Evolutionary conservation across 2,113 vertebrate species (phyloP).

Genomic region (Thomomys bottae): DNA sequence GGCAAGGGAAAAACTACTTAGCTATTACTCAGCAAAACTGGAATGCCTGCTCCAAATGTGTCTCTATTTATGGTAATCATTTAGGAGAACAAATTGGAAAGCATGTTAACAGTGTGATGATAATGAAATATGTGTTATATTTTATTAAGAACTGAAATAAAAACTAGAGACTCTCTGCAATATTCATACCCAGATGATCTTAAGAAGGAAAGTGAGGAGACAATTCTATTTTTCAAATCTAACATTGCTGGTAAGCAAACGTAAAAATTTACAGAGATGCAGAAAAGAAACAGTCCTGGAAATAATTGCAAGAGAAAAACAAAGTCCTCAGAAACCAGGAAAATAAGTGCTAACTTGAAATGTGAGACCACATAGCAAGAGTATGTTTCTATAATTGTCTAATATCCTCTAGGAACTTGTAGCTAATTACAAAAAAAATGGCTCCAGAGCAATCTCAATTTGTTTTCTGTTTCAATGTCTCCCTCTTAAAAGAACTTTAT

Average conservation of each 20-base stretch:
- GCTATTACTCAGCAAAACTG: background rate
- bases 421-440: conserved; percentile 65
- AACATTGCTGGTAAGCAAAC: background rate
- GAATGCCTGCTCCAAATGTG: background rate
- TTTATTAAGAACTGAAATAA: conserved; percentile 54
- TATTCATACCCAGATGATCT: background rate
- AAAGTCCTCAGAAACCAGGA: conserved; percentile 63
- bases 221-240: background rate
- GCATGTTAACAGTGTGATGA: background rate
- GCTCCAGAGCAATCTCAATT: conserved; percentile 65
- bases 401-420: conserved; percentile 75
- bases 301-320: conserved; percentile 62
- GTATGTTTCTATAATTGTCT: conserved; percentile 80
- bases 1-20: background rate
- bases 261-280: conserved; percentile 53
- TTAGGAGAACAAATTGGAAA: conserved; percentile 39
- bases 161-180: background rate
- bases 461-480: conserved; percentile 75
- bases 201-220: background rate
- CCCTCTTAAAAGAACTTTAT: conserved; percentile 71
- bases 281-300: background rate
- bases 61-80: background rate
- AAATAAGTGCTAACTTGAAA: conserved; percentile 69
- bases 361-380: conserved; percentile 66
- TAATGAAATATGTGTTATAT: conserved; percentile 8